These are phyloP conservation scores for Triplophysa tibetana DNA, from an alignment of 2,113 vertebrate genomes.

Conservation along the genomic window DNA sequence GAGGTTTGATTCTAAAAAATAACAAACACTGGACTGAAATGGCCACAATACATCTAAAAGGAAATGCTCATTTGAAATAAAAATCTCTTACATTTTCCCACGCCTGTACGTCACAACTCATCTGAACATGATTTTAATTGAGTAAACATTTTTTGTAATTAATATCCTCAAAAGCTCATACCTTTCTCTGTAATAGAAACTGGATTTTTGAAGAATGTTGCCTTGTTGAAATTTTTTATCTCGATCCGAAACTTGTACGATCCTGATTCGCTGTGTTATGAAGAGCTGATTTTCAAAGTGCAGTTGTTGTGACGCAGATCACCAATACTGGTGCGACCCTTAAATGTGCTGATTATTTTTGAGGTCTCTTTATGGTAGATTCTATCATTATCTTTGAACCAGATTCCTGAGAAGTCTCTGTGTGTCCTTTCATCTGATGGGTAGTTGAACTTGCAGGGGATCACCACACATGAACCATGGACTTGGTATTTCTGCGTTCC, in stretches of 20 bases:
- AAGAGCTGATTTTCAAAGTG: conserved; percentile 64
- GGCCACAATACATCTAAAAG: too few relatives aligned
- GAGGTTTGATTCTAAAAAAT: background rate
- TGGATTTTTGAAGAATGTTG: background rate
- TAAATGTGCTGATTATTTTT: conserved; percentile 36
- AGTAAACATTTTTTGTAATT: too few relatives aligned
- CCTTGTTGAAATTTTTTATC: conserved; percentile 46
- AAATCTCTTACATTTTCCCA: too few relatives aligned
- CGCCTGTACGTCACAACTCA: too few relatives aligned
- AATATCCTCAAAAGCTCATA: conserved; percentile 48
- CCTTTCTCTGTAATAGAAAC: conserved; percentile 59
- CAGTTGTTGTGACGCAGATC: conserved; percentile 62
- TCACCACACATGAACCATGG: conserved; percentile 69
- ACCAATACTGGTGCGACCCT: conserved; percentile 60
- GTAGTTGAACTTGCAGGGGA: conserved; percentile 68
- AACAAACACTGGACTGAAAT: too few relatives aligned
- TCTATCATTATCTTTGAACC: background rate
- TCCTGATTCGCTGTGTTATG: conserved; percentile 56
- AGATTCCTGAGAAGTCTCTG: conserved; percentile 58
- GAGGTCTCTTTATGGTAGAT: conserved; percentile 54
- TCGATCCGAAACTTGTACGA: conserved; percentile 68
- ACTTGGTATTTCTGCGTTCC: conserved; percentile 57
- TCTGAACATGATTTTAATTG: too few relatives aligned
- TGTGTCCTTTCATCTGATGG: conserved; percentile 7
- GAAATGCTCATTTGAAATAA: too few relatives aligned